Evolutionary conservation across 2,113 vertebrate genomes (phyloP), one percentile per base, ranked within the genome.

Genomic region (Anas platyrhynchos): DNA sequence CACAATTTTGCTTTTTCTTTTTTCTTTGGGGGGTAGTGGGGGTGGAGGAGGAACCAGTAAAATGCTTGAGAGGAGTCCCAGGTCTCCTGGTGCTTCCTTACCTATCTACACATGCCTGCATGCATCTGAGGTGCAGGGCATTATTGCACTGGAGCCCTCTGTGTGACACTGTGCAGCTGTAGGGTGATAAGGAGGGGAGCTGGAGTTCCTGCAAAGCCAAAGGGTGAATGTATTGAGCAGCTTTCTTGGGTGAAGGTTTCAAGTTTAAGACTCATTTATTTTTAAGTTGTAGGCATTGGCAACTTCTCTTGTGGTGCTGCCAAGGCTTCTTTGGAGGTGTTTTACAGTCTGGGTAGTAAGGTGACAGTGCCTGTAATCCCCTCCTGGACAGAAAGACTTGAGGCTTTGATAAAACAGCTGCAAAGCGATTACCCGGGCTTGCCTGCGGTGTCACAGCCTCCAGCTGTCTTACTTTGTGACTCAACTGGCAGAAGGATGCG

Each of bases 1-100:
- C 73, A 91, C 21, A 83, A 6, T 86, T 93, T 88, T 90, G 63
- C 20, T 22, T 48, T 48, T 10, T 46, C 5, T 48, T 10, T 48
- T 48, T 21, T 41, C 9, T 41, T 41, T 13, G 41, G 4, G 9
- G 20, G 46, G 46, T 12, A 20, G 46, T 34, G 46, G 20, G 9
- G 20, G 20, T 21, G 46, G 20, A 41, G 13, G 38, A 48, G 20
- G 46, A 48, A 48, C 10, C 46, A 48, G 20, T 48, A 88, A 90
- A 86, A 83, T 77, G 36, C 68, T 66, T 36, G 78, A 77, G 79
- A 86, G 91, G 68, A 91, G 50, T 90, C 94, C 73, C 34, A 54
- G 63, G 41, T 89, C 90, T 86, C 74, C 32, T 84, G 77, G 34
- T 81, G 55, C 69, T 86, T 81, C 58, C 62, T 55, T 88, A 67